A percentile compares a stretch with the other conserved stretches of the same genome.
phyloP scores from a whole-genome alignment of 2,113 vertebrate species.

The Hippocampus comes region DNA sequence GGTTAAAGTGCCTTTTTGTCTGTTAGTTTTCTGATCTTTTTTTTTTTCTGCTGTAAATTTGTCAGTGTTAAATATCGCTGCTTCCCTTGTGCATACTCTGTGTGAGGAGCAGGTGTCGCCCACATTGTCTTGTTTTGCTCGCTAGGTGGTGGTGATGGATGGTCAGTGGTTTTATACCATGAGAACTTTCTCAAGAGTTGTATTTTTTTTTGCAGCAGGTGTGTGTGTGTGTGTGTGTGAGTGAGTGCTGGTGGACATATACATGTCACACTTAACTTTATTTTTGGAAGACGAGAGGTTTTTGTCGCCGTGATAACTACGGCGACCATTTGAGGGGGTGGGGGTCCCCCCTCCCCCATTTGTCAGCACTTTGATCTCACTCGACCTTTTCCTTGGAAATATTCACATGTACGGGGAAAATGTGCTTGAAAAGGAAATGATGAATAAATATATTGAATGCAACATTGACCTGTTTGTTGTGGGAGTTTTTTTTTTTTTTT shows the following conservation, averaged over 20 bases:
- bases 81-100: constrained; percentile 1
- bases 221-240: constrained; percentile 46
- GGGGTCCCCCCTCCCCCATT: constrained; percentile 60
- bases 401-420: constrained; percentile 66
- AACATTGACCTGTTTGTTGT: neutral
- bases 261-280: constrained; percentile 55
- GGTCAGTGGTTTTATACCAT: constrained; percentile 43
- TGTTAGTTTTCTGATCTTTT: neutral
- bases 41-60: constrained; percentile 49
- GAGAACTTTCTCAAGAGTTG: constrained; percentile 36
- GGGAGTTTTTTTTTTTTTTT: neutral
- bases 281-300: constrained; percentile 54
- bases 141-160: neutral
- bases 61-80: constrained; percentile 29
- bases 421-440: constrained; percentile 69
- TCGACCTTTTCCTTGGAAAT: constrained; percentile 67
- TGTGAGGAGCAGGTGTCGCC: neutral
- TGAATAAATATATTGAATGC: constrained; percentile 67
- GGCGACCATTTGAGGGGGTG: constrained; percentile 37
- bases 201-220: constrained; percentile 46
- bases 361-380: constrained; percentile 78
- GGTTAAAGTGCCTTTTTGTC: constrained; percentile 24
- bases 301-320: constrained; percentile 63
- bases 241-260: constrained; percentile 48
- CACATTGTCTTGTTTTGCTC: neutral